Base-by-base conservation (phyloP, 2,797 vertebrate genomes). In the Danio albolineatus region DNA sequence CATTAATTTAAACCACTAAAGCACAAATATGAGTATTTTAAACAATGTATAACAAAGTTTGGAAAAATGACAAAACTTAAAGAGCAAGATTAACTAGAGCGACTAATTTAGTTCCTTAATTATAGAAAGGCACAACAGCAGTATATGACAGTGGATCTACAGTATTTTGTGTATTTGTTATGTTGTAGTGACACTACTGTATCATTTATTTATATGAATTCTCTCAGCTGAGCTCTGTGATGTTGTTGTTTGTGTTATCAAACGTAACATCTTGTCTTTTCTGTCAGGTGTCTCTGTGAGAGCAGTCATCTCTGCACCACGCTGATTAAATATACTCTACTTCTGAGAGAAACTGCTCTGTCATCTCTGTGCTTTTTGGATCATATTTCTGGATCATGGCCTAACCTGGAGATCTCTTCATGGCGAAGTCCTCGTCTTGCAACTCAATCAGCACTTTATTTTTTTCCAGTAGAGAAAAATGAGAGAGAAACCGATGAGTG, bases 381-480 rank as follows among this genome's bases (percentile, higher is more conserved):
- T 82, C 60, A 78, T 78, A 77, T 81, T 78, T 84, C 54, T 82
- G 74, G 78, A 80, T 78, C 41, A 60, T 60, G 64, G 83, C 91
- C 93, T 94, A 91, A 94, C 92, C 93, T 94, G 92, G 90, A 86
- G 92, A 90, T 85, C 88, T 86, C 92, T 90, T 94, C 91, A 87
- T 83, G 91, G 90, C 88, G 88, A 90, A 85, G 90, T 93, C 93
- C 92, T 93, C 90, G 0, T 94, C 90, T 90, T 93, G 91, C 91
- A 94, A 92, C 92, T 95, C 92, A 93, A 93, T 92, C 91, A 92
- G 89, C 90, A 93, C 93, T 94, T 94, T 89, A 43, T 70, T 92
- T 90, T 89, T 89, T 89, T 89, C 89, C 89, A 89, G 90, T 90
- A 90, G 89, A 84, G 87, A 91, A 89, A 89, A 89, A 91, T 89